Conservation (phyloP, 2,113 vertebrate species). For the Colinus virginianus region DNA sequence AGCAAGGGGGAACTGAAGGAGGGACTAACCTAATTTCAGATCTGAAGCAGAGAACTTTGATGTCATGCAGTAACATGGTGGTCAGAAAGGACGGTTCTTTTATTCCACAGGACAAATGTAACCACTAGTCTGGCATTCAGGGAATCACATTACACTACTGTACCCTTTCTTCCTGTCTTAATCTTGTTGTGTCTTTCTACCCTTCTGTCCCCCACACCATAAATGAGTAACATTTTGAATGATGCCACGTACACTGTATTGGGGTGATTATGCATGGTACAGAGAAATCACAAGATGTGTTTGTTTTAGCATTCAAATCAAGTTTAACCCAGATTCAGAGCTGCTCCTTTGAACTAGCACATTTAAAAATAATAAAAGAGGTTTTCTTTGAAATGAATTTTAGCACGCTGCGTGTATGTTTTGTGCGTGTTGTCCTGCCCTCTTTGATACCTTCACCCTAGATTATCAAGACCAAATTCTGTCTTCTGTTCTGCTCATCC, state of each 20-base stretch:
- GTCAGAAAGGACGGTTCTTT: not conserved
- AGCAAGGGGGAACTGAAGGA: not conserved
- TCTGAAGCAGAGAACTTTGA: not conserved
- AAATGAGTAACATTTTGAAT: not conserved
- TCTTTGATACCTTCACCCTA: not conserved
- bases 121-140: not conserved
- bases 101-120: not conserved
- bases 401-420: not conserved
- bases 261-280: not conserved
- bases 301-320: slow-evolving; percentile 23
- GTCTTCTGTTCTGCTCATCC: not conserved
- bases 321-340: not conserved
- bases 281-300: slow-evolving; percentile 14
- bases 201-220: not conserved
- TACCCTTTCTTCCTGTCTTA: not conserved
- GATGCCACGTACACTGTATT: not conserved
- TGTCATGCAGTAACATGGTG: not conserved
- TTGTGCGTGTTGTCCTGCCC: not conserved
- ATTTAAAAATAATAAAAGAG: slow-evolving; percentile 6
- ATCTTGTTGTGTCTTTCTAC: not conserved
- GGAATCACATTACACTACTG: not conserved
- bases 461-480: not conserved
- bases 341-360: not conserved
- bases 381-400: slow-evolving; percentile 20
- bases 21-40: not conserved